A percentile compares a stretch with the other conserved stretches of the same genome.
Conservation (phyloP, 2,888 invertebrate genomes). For the Lucinisca nassula region DNA sequence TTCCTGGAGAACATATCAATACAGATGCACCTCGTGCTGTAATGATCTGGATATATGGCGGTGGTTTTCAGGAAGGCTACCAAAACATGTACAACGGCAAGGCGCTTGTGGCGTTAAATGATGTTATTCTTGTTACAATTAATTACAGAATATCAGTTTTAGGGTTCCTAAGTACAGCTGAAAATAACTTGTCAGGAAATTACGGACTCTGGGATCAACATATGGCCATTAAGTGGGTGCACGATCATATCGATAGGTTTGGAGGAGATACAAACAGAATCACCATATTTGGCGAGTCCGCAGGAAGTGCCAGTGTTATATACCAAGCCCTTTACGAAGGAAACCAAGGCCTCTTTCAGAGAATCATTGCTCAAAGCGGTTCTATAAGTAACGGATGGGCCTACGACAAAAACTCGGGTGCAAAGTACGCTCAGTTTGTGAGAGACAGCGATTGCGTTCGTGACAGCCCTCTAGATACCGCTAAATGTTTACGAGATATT, state of each 20-base stretch:
- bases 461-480: not conserved
- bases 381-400: not conserved
- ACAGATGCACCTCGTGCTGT: not conserved
- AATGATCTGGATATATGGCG: slow-evolving; percentile 46
- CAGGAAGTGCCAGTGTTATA: not conserved
- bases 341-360: not conserved
- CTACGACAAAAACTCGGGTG: not conserved
- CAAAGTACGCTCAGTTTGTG: not conserved
- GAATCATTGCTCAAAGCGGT: not conserved
- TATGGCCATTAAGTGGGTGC: not conserved
- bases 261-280: not conserved
- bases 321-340: not conserved
- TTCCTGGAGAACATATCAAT: not conserved
- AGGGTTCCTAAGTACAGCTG: slow-evolving; percentile 37
- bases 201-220: not conserved
- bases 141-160: slow-evolving; percentile 36
- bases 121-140: slow-evolving; percentile 42
- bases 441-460: not conserved
- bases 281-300: not conserved
- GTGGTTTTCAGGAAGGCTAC: slow-evolving; percentile 13
- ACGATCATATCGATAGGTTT: not conserved
- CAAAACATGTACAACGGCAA: not conserved
- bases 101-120: slow-evolving; percentile 4
- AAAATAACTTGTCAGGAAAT: not conserved
- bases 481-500: not conserved